phyloP scores from a whole-genome alignment of 2,113 vertebrate species.

The Aythya baeri region DNA sequence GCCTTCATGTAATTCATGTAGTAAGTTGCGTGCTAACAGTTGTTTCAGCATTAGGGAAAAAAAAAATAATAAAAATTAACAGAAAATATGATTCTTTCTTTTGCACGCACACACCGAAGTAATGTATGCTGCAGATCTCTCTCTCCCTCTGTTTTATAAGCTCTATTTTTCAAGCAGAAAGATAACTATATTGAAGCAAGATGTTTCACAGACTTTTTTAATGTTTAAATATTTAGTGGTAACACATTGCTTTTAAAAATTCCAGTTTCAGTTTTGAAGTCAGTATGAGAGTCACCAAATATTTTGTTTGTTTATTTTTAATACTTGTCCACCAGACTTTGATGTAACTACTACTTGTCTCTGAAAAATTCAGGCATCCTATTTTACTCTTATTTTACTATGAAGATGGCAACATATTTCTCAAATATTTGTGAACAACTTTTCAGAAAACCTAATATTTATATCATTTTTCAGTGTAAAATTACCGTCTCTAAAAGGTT shows the following conservation, averaged over 20 bases:
- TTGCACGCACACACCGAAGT: background rate
- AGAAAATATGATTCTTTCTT: background rate
- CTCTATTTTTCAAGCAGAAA: background rate
- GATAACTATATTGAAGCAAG: background rate
- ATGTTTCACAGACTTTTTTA: background rate
- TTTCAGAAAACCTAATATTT: background rate
- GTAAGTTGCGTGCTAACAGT: background rate
- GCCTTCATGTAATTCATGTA: background rate
- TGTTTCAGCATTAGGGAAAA: background rate
- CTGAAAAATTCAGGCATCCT: background rate
- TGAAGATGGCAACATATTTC: background rate
- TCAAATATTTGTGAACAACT: background rate
- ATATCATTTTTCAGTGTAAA: background rate
- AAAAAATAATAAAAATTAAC: background rate
- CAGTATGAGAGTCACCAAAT: background rate
- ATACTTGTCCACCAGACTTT: background rate
- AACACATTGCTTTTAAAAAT: background rate
- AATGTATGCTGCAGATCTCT: background rate
- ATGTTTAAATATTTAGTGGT: background rate
- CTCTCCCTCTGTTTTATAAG: background rate
- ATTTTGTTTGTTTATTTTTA: background rate
- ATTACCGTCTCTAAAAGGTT: background rate
- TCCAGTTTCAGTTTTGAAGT: background rate
- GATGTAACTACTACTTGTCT: background rate
- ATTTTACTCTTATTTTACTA: background rate